Evolutionary conservation across 2,888 invertebrate species (phyloP), one percentile per base, ranked within the genome.

Genomic region (Norana najaformis): DNA sequence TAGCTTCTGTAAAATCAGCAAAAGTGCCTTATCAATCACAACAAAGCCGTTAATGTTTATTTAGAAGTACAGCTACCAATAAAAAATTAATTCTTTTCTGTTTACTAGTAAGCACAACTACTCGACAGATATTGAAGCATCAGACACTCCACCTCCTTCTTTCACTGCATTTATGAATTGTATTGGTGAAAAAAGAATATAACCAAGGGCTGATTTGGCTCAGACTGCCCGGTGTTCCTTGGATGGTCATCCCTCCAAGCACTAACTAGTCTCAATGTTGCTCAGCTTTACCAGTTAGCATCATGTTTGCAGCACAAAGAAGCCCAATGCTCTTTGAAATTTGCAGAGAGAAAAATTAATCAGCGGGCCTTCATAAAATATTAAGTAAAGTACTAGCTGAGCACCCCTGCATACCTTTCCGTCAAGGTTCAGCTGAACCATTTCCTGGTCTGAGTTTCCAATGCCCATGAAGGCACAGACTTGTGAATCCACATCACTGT

Each of bases 391-490:
- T n/a, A 69, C 69, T 69, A n/a, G 69, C 69, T 69, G 69, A 69
- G n/a, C n/a, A 69, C 5, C 11, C 30, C 30, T 16, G 47, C 92
- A 91, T 92, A 96, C 96, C 95, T 99, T 99, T 92, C 98, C 98
- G 95, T 99, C 99, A 92, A 99, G 96, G 95, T 99, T 99, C 90
- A 99, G 96, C 95, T 98, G 99, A 94, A 99, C 99, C 98, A 99
- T 98, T 94, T 99, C 99, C 95, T 99, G 98, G 94, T 99, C 99
- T 0, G 98, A 98, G 95, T 98, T 98, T 13, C 95, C 95, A 91
- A 99, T 99, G 47, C 99, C 99, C 94, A 99, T 99, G 95, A 99
- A 99, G 90, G 99, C 99, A 95, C 99, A 98, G n/a, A 99, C 96
- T 94, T 99, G 94, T 38, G 93, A 93, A 89, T 94, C 94, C 90